Conservation (phyloP, 2,797 vertebrate genomes). For the Lepus townsendii region DNA sequence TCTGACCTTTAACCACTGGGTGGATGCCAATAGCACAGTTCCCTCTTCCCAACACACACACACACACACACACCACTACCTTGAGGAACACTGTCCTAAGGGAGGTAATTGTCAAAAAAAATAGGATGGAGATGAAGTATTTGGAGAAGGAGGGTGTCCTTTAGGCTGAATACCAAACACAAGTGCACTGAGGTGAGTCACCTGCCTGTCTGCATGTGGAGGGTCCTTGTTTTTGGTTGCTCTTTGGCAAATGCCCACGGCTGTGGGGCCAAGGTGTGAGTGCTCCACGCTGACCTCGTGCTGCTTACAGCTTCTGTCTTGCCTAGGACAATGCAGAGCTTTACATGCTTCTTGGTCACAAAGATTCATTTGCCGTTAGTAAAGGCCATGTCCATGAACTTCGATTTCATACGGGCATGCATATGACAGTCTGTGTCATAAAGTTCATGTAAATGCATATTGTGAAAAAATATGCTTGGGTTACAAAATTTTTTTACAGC, state of each 20-base stretch:
- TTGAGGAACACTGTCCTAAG: not conserved
- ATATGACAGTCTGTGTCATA: not conserved
- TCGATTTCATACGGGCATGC: not conserved
- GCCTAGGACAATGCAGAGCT: constrained; percentile 16
- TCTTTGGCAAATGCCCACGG: not conserved
- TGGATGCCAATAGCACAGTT: not conserved
- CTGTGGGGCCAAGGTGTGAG: fast-evolving
- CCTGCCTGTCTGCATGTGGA: not conserved
- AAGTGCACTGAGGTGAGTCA: too few relatives aligned
- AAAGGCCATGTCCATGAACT: constrained; percentile 6
- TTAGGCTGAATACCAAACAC: not conserved
- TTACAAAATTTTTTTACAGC: too few relatives aligned
- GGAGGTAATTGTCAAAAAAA: not conserved
- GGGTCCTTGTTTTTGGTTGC: not conserved
- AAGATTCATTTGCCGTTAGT: constrained; percentile 32
- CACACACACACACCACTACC: not conserved
- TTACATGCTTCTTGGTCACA: not conserved
- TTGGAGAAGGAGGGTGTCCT: not conserved
- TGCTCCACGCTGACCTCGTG: fast-evolving
- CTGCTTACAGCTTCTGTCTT: not conserved
- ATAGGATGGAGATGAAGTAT: not conserved
- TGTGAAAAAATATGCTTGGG: too few relatives aligned
- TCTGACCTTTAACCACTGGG: not conserved
- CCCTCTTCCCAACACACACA: fast-evolving
- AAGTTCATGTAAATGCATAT: too few relatives aligned